Conservation (phyloP, 2,797 vertebrate species). For the Oreonectes daqikongensis region DNA sequence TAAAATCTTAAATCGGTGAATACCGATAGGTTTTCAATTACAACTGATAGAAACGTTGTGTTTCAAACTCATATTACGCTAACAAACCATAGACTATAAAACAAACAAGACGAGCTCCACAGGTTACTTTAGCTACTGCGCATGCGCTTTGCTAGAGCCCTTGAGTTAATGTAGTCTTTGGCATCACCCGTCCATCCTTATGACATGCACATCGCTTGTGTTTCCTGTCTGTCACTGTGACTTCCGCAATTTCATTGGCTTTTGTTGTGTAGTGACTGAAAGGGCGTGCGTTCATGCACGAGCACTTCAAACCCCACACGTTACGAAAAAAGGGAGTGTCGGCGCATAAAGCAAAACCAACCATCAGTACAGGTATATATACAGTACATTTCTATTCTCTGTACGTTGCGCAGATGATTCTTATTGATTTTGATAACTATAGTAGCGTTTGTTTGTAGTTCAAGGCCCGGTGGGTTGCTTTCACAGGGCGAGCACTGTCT, state of each 20-base stretch:
- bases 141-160: too few relatives aligned
- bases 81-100: too few relatives aligned
- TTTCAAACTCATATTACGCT: too few relatives aligned
- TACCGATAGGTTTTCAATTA: too few relatives aligned
- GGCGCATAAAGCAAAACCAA: slow-evolving; percentile 2
- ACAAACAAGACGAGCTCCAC: too few relatives aligned
- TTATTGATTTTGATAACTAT: background rate
- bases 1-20: too few relatives aligned
- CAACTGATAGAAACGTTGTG: too few relatives aligned
- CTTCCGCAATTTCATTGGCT: slow-evolving; percentile 31
- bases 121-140: too few relatives aligned
- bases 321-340: slow-evolving; percentile 51
- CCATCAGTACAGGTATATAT: slow-evolving; percentile 31
- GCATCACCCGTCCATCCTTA: background rate
- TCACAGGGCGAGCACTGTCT: slow-evolving; percentile 3
- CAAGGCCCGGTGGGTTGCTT: slow-evolving; percentile 5
- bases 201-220: background rate
- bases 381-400: slow-evolving; percentile 3
- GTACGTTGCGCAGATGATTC: background rate
- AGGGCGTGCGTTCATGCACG: slow-evolving; percentile 33
- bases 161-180: too few relatives aligned
- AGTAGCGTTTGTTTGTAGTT: background rate
- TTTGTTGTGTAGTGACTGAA: slow-evolving; percentile 34
- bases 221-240: slow-evolving; percentile 18
- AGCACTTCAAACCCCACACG: slow-evolving; percentile 9